Percentiles rank a stretch among this genome's conserved stretches.
Conservation (phyloP, 2,888 invertebrate genomes). For the Epistrophe grossulariae region DNA sequence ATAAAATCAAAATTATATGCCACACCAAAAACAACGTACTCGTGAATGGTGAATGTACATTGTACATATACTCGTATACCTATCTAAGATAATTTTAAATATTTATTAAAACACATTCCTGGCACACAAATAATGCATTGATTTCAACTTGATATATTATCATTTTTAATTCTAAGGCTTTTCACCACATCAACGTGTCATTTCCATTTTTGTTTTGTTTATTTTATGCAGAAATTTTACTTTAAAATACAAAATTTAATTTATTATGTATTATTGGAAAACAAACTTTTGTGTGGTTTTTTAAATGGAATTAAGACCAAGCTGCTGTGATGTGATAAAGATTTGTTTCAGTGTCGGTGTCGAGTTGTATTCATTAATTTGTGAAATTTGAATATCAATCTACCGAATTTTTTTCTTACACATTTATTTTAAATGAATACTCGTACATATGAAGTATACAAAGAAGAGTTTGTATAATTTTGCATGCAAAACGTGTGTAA, state of each 20-base stretch:
- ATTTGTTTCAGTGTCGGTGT: background rate
- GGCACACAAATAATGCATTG: slow-evolving; percentile 8
- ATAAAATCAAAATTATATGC: slow-evolving; percentile 12
- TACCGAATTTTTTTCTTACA: background rate
- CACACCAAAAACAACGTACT: background rate
- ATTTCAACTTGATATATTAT: background rate
- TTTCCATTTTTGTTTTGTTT: slow-evolving; percentile 3
- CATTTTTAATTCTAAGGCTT: slow-evolving; percentile 20
- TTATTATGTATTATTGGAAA: background rate
- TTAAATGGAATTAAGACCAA: slow-evolving; percentile 6
- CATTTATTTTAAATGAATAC: background rate
- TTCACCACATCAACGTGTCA: background rate
- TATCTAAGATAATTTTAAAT: background rate
- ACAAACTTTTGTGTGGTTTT: background rate
- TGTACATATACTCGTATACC: no score
- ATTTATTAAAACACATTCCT: slow-evolving; percentile 12
- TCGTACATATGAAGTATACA: background rate
- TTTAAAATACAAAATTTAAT: background rate
- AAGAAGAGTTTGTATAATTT: background rate
- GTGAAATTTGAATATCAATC: background rate
- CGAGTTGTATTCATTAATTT: slow-evolving; percentile 1
- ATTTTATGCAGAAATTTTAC: background rate
- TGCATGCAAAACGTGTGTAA: background rate
- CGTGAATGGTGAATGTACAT: no score
- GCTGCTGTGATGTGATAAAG: background rate